Conservation (phyloP, 2,888 invertebrate genomes). For the Drosophila mayaguana region DNA sequence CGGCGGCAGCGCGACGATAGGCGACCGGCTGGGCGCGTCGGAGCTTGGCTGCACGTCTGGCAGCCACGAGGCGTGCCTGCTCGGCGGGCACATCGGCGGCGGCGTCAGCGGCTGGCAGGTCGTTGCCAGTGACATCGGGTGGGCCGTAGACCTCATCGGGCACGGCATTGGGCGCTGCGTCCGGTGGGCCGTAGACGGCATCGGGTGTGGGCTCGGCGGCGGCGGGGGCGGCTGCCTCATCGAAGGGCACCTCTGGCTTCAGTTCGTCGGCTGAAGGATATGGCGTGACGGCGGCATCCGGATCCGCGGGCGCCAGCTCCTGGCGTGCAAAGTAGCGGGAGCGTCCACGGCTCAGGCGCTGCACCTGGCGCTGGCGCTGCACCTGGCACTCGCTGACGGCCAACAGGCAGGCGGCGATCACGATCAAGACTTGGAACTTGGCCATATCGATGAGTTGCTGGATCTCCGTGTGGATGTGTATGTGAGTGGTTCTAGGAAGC, state of each 20-base stretch:
- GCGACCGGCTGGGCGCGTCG: conserved; percentile 61
- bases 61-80: conserved; percentile 74
- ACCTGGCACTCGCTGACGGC: conserved; percentile 60
- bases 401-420: conserved; percentile 49
- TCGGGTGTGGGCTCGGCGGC: conserved; percentile 71
- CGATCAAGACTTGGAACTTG: conserved; percentile 71
- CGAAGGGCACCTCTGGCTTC: conserved; percentile 81
- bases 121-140: conserved; percentile 68
- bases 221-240: conserved; percentile 67
- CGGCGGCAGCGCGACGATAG: conserved; percentile 52
- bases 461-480: conserved; percentile 2
- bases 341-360: conserved; percentile 69
- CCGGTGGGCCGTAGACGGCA: conserved; percentile 80
- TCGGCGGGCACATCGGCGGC: conserved; percentile 67
- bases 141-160: conserved; percentile 80
- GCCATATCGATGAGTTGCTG: conserved; percentile 61
- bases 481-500: conserved; percentile 44
- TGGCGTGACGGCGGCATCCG: conserved; percentile 76
- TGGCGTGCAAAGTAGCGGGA: conserved; percentile 76
- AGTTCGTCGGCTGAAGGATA: conserved; percentile 81
- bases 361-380: conserved; percentile 54
- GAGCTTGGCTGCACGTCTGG: conserved; percentile 65
- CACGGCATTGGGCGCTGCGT: conserved; percentile 64
- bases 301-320: conserved; percentile 66
- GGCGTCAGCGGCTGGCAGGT: conserved; percentile 59